phyloP scores from a whole-genome alignment of 2,113 vertebrate genomes.

The Pygoscelis antarcticus region DNA sequence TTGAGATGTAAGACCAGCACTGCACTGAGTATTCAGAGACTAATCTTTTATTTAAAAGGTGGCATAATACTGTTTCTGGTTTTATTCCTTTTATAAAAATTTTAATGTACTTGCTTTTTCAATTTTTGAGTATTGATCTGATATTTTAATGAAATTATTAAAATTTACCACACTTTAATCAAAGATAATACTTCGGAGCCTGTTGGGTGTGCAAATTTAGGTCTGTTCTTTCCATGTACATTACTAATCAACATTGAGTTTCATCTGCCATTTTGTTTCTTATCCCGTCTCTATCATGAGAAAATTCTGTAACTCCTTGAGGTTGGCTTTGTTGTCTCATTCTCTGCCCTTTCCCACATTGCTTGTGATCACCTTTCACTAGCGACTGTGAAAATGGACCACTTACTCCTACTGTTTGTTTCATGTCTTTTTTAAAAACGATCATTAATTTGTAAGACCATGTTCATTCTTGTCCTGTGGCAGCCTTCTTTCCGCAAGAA shows the following conservation, averaged over 20 bases:
- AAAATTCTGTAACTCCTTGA: background rate
- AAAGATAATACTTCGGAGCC: background rate
- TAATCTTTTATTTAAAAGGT: background rate
- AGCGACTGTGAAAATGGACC: fast-evolving
- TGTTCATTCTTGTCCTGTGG: background rate
- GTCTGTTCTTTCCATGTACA: background rate
- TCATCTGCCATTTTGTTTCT: background rate
- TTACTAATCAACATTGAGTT: background rate
- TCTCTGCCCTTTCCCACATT: background rate
- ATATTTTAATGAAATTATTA: background rate
- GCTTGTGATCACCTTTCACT: background rate
- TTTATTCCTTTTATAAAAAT: background rate
- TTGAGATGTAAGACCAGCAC: background rate
- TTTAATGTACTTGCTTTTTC: background rate
- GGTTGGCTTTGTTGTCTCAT: background rate
- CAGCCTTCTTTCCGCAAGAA: background rate
- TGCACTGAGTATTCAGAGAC: background rate
- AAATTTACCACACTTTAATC: background rate
- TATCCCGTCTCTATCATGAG: background rate
- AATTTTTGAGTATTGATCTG: background rate
- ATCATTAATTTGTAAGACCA: background rate
- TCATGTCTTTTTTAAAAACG: background rate
- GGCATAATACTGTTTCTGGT: background rate
- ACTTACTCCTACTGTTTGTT: background rate
- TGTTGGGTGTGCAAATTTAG: background rate